Conservation (phyloP, 2,888 invertebrate genomes). For the Lysandra coridon region DNA sequence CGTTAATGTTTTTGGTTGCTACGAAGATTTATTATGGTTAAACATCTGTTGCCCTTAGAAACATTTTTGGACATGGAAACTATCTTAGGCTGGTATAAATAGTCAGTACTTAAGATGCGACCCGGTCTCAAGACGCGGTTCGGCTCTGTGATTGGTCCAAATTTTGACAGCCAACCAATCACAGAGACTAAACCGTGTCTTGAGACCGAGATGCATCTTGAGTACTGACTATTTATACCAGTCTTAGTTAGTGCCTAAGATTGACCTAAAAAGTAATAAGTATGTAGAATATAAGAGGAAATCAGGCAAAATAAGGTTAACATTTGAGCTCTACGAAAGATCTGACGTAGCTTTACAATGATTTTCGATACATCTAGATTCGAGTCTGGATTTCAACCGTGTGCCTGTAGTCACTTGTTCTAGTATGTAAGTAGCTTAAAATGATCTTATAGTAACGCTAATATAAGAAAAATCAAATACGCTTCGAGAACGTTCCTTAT, state of each 20-base stretch:
- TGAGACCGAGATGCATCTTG: too few species aligned
- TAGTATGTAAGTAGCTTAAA: background rate
- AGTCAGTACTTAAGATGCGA: too few species aligned
- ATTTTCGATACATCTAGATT: too few species aligned
- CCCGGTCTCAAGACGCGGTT: too few species aligned
- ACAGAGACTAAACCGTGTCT: too few species aligned
- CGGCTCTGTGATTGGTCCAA: too few species aligned
- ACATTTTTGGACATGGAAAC: too few species aligned
- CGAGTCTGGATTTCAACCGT: too few species aligned
- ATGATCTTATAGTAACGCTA: background rate
- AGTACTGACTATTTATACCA: too few species aligned
- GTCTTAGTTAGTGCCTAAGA: background rate
- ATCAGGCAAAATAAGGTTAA: background rate
- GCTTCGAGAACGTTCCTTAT: slow-evolving; percentile 45
- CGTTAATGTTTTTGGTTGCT: background rate
- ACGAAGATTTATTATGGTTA: background rate
- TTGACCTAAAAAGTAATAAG: background rate
- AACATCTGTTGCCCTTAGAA: background rate
- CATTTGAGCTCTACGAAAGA: background rate
- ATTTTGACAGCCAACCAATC: too few species aligned
- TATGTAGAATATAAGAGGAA: background rate
- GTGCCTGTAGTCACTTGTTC: background rate
- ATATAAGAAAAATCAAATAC: background rate
- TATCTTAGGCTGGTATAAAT: too few species aligned
- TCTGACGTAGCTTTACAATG: background rate